Evolutionary conservation across 2,888 invertebrate genomes (phyloP), one percentile per base, ranked within the genome.

Genomic region (Dryadula phaetusa): DNA sequence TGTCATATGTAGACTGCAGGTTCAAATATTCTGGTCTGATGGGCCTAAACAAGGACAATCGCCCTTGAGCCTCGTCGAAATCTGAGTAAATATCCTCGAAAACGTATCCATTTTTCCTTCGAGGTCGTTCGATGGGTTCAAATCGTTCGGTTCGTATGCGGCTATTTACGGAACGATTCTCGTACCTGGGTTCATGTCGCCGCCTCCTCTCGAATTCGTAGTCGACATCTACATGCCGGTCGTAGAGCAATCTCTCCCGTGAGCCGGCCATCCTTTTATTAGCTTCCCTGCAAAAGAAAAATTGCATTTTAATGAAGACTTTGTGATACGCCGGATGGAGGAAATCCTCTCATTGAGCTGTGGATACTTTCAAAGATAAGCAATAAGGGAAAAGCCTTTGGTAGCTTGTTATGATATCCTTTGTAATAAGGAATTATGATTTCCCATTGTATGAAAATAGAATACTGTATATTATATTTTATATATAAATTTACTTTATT

Each of bases 71-170:
- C 78, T 92, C 92, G 60, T 92, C 92, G 72, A 90, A 92, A 72
- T 92, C 92, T 25, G 92, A 92, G 70, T 93, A 93, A 44, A 93
- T 91, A 72, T 93, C 93, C 82, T 93, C 93, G 74, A 88, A 92
- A 14, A 93, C 92, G 72, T 88, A 92, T 1, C 92, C 92, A 67
- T 92, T 92, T 74, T 86, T 91, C 46, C 92, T 79, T 76, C 84
- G 80, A 7, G 88, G 87, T 72, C 83, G 77, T 42, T 88, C 88
- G 67, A 82, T 81, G 58, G 75, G 70, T 25, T 79, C 75, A 53
- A 67, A 71, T 6, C 76, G 69, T 42, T 74, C 77, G 2, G 75
- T 74, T 42, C 79, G 77, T 56, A 42, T 40, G 6, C 75, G 68
- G 46, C 37, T 69, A 10, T 62, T 32, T 62, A 74, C 73, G 12